Conservation (phyloP, 2,797 vertebrate species). For the Perodicticus potto region DNA sequence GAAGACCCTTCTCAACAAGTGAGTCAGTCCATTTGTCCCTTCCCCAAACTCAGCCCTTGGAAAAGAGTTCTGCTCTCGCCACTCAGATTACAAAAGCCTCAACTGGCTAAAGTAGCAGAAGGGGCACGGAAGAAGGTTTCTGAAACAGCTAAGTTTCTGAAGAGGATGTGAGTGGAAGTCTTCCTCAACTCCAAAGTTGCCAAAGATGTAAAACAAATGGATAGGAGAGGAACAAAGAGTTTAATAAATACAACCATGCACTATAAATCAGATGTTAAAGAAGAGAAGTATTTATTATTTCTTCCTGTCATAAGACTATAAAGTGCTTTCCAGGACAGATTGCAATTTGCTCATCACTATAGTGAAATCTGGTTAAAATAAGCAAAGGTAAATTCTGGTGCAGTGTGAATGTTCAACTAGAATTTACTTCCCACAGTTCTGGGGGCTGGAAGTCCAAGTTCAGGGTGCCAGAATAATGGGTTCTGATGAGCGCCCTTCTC, state of each 20-base stretch:
- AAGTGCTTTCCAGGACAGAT: not conserved
- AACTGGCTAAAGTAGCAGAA: not conserved
- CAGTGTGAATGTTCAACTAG: no score
- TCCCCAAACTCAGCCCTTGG: not conserved
- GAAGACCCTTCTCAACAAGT: not conserved
- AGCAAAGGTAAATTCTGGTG: no score
- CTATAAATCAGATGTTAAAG: not conserved
- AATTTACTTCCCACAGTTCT: not conserved
- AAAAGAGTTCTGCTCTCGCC: not conserved
- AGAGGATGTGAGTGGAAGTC: not conserved
- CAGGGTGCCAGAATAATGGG: rapidly evolving
- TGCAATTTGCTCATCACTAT: no score
- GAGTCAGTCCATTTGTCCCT: not conserved
- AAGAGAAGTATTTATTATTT: not conserved
- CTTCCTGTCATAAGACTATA: not conserved
- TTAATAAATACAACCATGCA: not conserved
- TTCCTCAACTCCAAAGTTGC: not conserved
- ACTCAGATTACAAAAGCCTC: not conserved
- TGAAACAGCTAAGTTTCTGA: not conserved
- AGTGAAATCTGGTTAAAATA: no score
- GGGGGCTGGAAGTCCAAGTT: not conserved
- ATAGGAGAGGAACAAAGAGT: not conserved
- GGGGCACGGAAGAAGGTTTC: rapidly evolving
- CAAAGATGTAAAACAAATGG: not conserved
- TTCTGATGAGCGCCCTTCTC: not conserved